A percentile compares a stretch with the other conserved stretches of the same genome.
These are phyloP conservation scores for Psephotus haematonotus DNA, from an alignment of 2,113 vertebrate species.

Conservation along the genomic window DNA sequence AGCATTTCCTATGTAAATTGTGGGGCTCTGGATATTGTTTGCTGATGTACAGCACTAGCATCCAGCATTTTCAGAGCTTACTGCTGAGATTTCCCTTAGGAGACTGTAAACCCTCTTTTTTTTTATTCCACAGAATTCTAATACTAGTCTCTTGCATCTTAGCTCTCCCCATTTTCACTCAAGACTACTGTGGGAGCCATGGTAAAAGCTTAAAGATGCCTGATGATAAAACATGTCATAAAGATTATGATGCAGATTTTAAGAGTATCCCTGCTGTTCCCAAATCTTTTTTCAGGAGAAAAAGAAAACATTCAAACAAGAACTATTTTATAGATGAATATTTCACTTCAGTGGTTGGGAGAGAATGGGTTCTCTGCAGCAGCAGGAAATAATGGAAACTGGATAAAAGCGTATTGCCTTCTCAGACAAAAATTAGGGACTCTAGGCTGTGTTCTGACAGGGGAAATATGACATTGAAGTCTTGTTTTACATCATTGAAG, in stretches of 20 bases:
- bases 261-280: not conserved
- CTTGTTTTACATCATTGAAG: not conserved
- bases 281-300: not conserved
- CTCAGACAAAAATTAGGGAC: not conserved
- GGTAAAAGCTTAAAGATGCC: not conserved
- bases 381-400: not conserved
- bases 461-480: not conserved
- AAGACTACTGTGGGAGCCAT: not conserved
- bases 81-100: not conserved
- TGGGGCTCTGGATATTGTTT: not conserved
- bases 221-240: slow-evolving; percentile 7
- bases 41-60: not conserved
- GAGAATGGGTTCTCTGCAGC: not conserved
- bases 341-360: not conserved
- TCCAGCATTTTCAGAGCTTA: not conserved
- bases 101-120: not conserved
- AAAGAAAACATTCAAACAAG: not conserved
- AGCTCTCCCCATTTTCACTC: not conserved
- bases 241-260: not conserved
- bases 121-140: not conserved
- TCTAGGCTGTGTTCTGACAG: not conserved
- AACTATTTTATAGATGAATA: not conserved
- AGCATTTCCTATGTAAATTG: not conserved
- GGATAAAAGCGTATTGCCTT: not conserved
- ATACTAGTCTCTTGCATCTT: not conserved